phyloP scores from a whole-genome alignment of 2,113 vertebrate species.

The Stegastes partitus region DNA sequence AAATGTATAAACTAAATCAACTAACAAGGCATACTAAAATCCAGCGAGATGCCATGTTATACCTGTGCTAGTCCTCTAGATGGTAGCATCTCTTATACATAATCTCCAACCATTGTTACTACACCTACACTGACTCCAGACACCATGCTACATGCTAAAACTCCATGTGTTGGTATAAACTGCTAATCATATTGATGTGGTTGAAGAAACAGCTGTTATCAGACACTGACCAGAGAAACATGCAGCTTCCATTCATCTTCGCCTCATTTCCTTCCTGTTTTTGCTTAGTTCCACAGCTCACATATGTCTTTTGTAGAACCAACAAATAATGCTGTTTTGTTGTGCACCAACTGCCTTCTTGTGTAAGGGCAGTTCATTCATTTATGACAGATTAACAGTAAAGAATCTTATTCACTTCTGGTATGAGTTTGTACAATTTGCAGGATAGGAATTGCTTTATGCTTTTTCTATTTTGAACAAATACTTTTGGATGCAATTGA shows the following conservation, averaged over 20 bases:
- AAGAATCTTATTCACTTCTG: not conserved
- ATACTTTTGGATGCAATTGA: no score
- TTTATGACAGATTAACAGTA: not conserved
- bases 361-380: not conserved
- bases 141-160: not conserved
- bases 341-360: not conserved
- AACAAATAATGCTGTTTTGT: not conserved
- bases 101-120: not conserved
- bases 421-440: not conserved
- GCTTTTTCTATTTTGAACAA: not conserved
- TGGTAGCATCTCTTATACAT: conserved; percentile 59
- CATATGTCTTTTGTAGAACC: not conserved
- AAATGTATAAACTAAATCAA: not conserved
- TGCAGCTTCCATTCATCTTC: conserved; percentile 13
- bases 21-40: not conserved
- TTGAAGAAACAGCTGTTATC: conserved; percentile 54
- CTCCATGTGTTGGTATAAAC: not conserved
- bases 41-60: conserved; percentile 8
- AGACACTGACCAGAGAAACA: conserved; percentile 25
- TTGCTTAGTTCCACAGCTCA: not conserved
- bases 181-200: no score
- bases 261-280: conserved; percentile 38
- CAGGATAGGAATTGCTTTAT: not conserved
- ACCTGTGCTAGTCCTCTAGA: conserved; percentile 53
- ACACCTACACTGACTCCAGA: not conserved